Percentiles rank a stretch among this genome's conserved stretches.
phyloP scores from a whole-genome alignment of 2,113 vertebrate genomes.

The Chaetodon auriga region DNA sequence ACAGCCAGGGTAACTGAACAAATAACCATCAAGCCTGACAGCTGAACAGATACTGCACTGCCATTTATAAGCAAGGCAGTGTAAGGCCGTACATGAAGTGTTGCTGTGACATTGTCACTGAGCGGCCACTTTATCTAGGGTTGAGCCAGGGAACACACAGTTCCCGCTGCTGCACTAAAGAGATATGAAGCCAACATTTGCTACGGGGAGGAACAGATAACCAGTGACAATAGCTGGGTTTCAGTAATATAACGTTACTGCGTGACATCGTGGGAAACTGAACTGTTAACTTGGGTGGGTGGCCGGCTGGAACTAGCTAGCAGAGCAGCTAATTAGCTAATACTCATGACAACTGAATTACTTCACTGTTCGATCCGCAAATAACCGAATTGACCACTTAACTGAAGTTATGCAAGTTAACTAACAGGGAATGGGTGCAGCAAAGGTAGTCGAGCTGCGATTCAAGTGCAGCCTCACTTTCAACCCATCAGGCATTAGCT shows the following conservation, averaged over 20 bases:
- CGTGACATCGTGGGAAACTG: conserved; percentile 22
- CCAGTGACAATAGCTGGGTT: neutral
- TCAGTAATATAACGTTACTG: neutral
- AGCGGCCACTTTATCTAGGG: conserved; percentile 58
- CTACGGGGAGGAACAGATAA: conserved; percentile 2
- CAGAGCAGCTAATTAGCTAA: conserved; percentile 64
- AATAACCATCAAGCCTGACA: conserved; percentile 19
- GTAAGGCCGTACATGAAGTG: conserved; percentile 20
- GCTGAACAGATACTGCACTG: conserved; percentile 2
- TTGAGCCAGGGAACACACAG: conserved; percentile 47
- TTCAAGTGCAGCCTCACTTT: conserved; percentile 30
- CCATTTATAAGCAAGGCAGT: conserved; percentile 7
- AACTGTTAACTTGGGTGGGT: conserved; percentile 61
- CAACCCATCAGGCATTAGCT: conserved; percentile 43
- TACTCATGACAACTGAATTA: conserved; percentile 21
- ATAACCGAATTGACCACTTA: neutral
- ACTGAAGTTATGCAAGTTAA: neutral
- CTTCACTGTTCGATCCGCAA: neutral
- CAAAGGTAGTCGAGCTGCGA: neutral
- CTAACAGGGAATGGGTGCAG: neutral
- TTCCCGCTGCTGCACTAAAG: conserved; percentile 45
- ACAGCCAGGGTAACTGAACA: neutral
- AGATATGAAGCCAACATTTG: conserved; percentile 51
- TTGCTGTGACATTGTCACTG: conserved; percentile 53
- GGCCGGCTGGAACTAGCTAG: conserved; percentile 58